phyloP scores from a whole-genome alignment of 2,113 vertebrate species.

The Balaeniceps rex region DNA sequence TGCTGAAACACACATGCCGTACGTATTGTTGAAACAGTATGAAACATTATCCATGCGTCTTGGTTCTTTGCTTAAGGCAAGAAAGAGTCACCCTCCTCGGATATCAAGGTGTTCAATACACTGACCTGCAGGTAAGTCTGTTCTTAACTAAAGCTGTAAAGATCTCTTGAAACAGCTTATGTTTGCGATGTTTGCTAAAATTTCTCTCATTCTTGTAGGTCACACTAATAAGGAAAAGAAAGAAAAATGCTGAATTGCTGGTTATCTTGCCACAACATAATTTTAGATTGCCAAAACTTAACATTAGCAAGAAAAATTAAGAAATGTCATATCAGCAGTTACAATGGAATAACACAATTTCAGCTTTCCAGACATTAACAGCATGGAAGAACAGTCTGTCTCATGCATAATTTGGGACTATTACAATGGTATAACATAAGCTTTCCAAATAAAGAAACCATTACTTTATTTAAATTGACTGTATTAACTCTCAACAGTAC shows the following conservation, averaged over 20 bases:
- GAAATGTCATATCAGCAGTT: background rate
- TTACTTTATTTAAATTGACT: background rate
- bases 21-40: background rate
- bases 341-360: background rate
- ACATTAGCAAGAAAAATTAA: background rate
- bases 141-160: conserved; percentile 82
- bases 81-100: background rate
- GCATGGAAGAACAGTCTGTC: background rate
- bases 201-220: conserved; percentile 85
- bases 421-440: background rate
- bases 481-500: background rate
- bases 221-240: conserved; percentile 57
- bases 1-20: background rate
- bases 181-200: conserved; percentile 80
- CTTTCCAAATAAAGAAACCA: background rate
- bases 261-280: background rate
- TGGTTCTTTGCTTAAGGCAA: background rate
- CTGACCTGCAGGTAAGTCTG: conserved; percentile 84
- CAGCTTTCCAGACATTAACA: background rate
- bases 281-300: background rate
- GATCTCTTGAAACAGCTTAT: conserved; percentile 79
- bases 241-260: background rate
- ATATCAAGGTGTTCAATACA: background rate
- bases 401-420: background rate
- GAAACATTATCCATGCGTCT: background rate